Evolutionary conservation across 2,797 vertebrate species (phyloP).

Genomic region (Crocidura indochinensis): DNA sequence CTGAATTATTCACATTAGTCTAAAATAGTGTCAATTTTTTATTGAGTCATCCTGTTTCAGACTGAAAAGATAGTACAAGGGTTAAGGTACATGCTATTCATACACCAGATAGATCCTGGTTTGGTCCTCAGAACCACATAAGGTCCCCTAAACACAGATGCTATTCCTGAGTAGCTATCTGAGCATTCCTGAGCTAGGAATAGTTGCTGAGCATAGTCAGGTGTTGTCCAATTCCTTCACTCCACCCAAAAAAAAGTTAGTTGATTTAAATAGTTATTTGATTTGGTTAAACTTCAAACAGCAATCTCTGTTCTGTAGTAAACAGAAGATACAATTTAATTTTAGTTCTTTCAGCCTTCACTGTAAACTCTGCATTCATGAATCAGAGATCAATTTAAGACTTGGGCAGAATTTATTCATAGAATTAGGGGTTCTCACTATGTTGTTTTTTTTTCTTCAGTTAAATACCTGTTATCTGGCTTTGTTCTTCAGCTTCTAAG

Average conservation of each 20-base stretch:
- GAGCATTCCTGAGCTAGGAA: too few relatives aligned
- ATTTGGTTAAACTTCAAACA: background rate
- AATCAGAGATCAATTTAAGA: background rate
- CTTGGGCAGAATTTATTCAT: background rate
- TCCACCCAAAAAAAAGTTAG: too few relatives aligned
- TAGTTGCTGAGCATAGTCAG: too few relatives aligned
- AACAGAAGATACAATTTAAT: background rate
- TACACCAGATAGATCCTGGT: too few relatives aligned
- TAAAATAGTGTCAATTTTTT: background rate
- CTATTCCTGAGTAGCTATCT: too few relatives aligned
- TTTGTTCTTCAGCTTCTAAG: background rate
- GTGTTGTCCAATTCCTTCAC: too few relatives aligned
- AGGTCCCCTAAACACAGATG: too few relatives aligned
- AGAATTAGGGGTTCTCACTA: background rate
- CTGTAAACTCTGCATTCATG: background rate
- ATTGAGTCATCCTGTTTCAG: background rate
- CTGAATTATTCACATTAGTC: background rate
- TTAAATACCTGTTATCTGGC: background rate
- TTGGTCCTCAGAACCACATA: too few relatives aligned
- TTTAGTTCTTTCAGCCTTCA: background rate
- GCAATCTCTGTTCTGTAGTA: background rate
- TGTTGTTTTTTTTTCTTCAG: background rate
- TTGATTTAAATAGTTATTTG: too few relatives aligned
- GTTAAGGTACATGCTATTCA: too few relatives aligned
- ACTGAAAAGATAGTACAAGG: too few relatives aligned